Evolutionary conservation across 30 jellyfish, hydroid and myxozoan genomes (phyloP).

Genomic region (Chironex yamaguchii): DNA sequence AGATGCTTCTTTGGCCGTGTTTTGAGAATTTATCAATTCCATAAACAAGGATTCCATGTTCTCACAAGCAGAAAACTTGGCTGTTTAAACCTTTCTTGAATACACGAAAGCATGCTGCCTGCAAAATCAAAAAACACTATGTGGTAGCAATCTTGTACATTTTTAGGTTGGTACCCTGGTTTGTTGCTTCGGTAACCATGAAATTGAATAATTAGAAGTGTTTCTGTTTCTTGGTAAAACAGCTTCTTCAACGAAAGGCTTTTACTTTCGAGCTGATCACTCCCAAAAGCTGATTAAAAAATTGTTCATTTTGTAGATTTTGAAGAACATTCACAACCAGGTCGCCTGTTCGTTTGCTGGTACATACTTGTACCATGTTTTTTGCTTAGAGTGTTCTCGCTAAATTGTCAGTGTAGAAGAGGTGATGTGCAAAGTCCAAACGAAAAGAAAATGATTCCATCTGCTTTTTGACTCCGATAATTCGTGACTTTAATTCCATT

Average conservation of each 20-base stretch:
- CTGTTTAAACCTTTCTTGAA: not conserved
- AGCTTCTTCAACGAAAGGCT: not conserved
- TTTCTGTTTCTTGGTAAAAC: no score
- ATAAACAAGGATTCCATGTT: not conserved
- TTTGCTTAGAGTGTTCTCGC: not conserved
- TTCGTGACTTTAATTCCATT: not conserved
- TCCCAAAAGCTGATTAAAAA: not conserved
- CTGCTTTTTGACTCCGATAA: not conserved
- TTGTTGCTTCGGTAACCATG: not conserved
- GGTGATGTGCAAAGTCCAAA: not conserved
- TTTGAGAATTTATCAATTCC: not conserved
- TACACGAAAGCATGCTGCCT: not conserved
- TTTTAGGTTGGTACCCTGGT: not conserved
- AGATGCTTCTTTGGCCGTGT: not conserved
- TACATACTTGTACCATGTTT: not conserved
- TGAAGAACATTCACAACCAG: not conserved
- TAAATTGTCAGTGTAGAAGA: not conserved
- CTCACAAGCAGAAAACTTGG: not conserved
- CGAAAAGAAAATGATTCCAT: not conserved
- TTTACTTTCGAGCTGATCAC: not conserved
- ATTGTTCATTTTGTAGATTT: not conserved
- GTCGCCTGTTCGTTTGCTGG: not conserved
- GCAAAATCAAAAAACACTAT: not conserved
- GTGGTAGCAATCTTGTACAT: not conserved
- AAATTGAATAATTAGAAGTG: not conserved